Conservation (phyloP, 2,888 invertebrate species). For the Hemicrepidius hirtus region DNA sequence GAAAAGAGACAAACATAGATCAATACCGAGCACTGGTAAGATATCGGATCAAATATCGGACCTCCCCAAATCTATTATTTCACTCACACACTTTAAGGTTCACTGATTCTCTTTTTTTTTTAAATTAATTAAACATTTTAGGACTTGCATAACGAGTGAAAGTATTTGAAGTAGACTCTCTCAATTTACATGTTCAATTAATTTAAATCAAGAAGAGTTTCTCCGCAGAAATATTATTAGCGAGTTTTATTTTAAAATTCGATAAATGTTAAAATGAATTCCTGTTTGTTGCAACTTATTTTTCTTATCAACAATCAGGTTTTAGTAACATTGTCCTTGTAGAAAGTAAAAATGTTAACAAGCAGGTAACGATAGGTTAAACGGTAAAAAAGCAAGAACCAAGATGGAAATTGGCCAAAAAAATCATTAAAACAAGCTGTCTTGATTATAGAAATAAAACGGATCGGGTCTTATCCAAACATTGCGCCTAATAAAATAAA, state of each 20-base stretch:
- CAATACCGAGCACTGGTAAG: conserved; percentile 60
- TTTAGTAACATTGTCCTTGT: conserved; percentile 21
- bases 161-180: not conserved
- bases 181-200: conserved; percentile 34
- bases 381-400: not conserved
- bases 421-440: not conserved
- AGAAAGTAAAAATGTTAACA: conserved; percentile 19
- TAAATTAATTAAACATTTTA: too few relatives aligned
- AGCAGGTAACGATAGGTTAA: conserved; percentile 5
- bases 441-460: not conserved
- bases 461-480: not conserved
- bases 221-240: conserved; percentile 42
- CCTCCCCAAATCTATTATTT: conserved; percentile 52
- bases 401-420: not conserved
- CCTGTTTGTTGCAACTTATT: not conserved
- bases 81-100: conserved; percentile 35
- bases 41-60: conserved; percentile 50
- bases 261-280: too few relatives aligned
- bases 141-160: not conserved
- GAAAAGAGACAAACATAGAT: conserved; percentile 62
- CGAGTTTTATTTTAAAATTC: too few relatives aligned
- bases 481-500: conserved; percentile 22
- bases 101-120: not conserved
- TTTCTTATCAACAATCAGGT: conserved; percentile 14
- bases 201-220: conserved; percentile 29